Base-by-base conservation (phyloP, 2,797 vertebrate species). In the Xiphorhynchus erythropygius region DNA sequence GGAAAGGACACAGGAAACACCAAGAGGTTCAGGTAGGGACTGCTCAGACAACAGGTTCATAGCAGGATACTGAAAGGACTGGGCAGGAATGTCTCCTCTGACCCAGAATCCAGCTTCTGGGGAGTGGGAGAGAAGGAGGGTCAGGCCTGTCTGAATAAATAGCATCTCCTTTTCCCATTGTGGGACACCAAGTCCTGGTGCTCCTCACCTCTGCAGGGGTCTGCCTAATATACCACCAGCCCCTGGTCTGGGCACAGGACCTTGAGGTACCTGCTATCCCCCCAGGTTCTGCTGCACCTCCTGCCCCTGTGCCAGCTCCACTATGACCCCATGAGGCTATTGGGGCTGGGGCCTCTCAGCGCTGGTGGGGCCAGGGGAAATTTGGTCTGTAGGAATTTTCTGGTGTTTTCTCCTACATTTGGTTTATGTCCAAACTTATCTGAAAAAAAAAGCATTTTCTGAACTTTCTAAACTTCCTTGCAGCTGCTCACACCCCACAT, bases 351-450 rank as follows among this genome's bases (percentile, higher is more conserved):
- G 5, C 30, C 47, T 67, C 59, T 77, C 32, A 32, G 64, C 1
- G 0, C 33, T 4, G 3, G 19, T 27, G 16, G 32, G 28, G 18
- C 8, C 0, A 2, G 39, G 47, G 50, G 32, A 46, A 44, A 32
- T 80, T 60, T 46, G 50, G 46, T 50, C 73, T 46, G 41, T 2
- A 13, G 89, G 30, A 89, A 73, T 70, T 60, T 75, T 69, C 28
- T 83, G n/a, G 30, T n/a, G 27, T 30, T 65, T 92, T 86, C 41
- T 83, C 35, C 68, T 46, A 4, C 27, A 7, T 59, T 64, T 86
- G 39, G 4, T n/a, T 86, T 69, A 52, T 27, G 57, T 37, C 65
- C 81, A 64, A 62, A 63, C 39, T 49, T 41, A 27, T 50, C 25
- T 50, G 84, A 75, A 76, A 87, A 23, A 23, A 37, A 65, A 74